Conservation (phyloP, 1,140 invertebrate species). For the Heliconius hermathena region DNA sequence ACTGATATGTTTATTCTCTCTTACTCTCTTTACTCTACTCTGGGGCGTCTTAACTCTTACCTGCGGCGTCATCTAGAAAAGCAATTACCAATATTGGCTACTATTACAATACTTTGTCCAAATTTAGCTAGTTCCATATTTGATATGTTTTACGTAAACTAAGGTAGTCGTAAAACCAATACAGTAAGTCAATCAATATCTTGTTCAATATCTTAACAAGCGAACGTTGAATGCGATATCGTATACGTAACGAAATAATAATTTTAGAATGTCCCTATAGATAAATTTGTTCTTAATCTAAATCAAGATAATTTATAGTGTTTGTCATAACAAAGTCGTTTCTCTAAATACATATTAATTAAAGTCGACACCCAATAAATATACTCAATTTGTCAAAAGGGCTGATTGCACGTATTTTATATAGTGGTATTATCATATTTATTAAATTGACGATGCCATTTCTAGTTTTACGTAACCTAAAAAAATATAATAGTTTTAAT, state of each 20-base stretch:
- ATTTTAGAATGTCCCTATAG: conserved; percentile 19
- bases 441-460: neutral
- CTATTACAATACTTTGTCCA: neutral
- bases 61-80: no score
- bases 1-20: no score
- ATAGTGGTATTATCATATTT: no score
- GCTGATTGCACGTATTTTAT: neutral
- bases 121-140: neutral
- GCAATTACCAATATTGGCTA: no score
- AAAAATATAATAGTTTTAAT: neutral
- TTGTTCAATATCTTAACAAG: conserved; percentile 1
- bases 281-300: conserved; percentile 21
- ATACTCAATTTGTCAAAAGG: conserved; percentile 5
- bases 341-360: conserved; percentile 42
- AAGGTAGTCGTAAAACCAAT: neutral
- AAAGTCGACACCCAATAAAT: conserved; percentile 31
- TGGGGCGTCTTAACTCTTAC: no score
- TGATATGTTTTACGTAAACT: neutral
- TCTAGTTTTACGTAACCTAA: neutral
- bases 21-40: no score
- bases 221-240: neutral
- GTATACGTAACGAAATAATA: neutral
- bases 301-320: conserved; percentile 31
- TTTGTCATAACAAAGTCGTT: conserved; percentile 39
- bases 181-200: conserved; percentile 16